Conservation (phyloP, 2,888 invertebrate species). For the Ectropis crepuscularia region DNA sequence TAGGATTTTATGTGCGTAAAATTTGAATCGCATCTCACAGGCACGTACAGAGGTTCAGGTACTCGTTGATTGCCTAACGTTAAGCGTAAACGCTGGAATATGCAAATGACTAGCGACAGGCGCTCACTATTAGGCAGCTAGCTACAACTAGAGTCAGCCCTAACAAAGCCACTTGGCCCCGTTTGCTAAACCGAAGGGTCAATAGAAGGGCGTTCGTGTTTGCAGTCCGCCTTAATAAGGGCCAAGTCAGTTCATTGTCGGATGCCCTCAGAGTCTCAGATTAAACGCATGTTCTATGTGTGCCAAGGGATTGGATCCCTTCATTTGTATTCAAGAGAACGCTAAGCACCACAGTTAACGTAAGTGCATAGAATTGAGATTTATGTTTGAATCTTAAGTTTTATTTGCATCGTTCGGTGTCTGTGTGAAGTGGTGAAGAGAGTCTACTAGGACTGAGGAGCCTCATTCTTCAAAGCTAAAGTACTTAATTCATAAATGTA, state of each 20-base stretch:
- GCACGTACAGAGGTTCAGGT: not conserved
- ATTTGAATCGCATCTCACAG: no score
- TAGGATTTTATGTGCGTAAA: not conserved
- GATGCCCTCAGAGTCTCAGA: slow-evolving; percentile 21
- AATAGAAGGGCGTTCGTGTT: slow-evolving; percentile 49
- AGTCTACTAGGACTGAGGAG: no score
- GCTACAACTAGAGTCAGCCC: slow-evolving; percentile 11
- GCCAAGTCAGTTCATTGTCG: slow-evolving; percentile 30
- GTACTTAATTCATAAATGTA: no score
- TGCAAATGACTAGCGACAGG: slow-evolving; percentile 8
- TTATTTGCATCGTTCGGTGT: not conserved
- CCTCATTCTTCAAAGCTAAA: no score
- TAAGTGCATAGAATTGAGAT: not conserved
- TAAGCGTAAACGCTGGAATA: slow-evolving; percentile 6
- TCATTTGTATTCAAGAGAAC: slow-evolving; percentile 14
- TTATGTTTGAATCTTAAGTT: not conserved
- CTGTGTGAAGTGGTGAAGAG: no score
- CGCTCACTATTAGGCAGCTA: slow-evolving; percentile 13
- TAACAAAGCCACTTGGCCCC: slow-evolving; percentile 45
- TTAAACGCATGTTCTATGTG: slow-evolving; percentile 17
- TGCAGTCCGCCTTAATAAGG: slow-evolving; percentile 50
- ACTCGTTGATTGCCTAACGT: not conserved
- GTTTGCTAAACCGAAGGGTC: slow-evolving; percentile 48
- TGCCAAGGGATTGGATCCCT: slow-evolving; percentile 3
- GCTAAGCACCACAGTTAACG: slow-evolving; percentile 1